Conservation (phyloP, 2,888 invertebrate genomes). For the Unio delphinus region DNA sequence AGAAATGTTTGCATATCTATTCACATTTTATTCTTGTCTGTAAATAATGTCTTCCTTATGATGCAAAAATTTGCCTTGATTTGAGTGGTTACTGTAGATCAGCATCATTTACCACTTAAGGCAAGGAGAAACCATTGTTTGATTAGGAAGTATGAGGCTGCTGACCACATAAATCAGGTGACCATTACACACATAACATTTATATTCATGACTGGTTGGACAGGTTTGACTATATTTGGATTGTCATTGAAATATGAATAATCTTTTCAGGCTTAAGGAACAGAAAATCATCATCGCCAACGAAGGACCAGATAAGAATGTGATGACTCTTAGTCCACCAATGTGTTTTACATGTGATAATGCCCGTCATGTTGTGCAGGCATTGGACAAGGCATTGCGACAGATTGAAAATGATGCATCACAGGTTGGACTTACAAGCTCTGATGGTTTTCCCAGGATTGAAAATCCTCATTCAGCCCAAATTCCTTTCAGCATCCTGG, state of each 20-base stretch:
- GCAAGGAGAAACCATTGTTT: no score
- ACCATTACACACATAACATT: no score
- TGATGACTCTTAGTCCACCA: slow-evolving; percentile 56
- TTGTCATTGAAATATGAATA: neutral
- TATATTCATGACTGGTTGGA: no score
- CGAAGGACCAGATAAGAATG: slow-evolving; percentile 62
- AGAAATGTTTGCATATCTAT: no score
- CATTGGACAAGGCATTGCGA: slow-evolving; percentile 47
- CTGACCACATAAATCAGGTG: no score
- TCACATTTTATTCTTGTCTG: no score
- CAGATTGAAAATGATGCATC: slow-evolving; percentile 35
- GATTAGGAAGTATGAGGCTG: no score
- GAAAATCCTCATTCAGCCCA: slow-evolving; percentile 7
- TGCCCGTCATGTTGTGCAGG: slow-evolving; percentile 54
- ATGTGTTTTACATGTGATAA: slow-evolving; percentile 66
- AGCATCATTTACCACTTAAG: no score
- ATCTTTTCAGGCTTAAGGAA: slow-evolving; percentile 54
- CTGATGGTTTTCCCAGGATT: neutral
- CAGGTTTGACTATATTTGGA: neutral
- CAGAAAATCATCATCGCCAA: slow-evolving; percentile 56
- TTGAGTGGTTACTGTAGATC: no score
- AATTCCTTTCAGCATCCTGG: slow-evolving; percentile 40
- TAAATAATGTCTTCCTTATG: no score
- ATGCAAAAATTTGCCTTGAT: no score
- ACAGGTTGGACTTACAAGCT: slow-evolving; percentile 14